phyloP scores from a whole-genome alignment of 2,113 vertebrate species.

The Xerus inauris region DNA sequence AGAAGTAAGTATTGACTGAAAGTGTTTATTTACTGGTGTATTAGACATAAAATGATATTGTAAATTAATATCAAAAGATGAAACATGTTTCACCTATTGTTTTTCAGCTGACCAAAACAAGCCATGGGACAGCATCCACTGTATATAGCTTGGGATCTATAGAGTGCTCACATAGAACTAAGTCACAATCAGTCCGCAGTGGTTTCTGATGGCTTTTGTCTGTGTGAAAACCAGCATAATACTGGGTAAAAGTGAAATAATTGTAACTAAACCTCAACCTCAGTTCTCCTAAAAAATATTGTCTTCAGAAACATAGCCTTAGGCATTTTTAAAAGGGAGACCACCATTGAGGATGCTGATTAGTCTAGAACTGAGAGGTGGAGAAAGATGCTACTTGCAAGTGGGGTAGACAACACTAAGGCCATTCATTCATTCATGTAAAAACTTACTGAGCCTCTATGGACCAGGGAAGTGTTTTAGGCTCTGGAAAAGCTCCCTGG shows the following conservation, averaged over 20 bases:
- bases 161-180: background rate
- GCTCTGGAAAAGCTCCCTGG: background rate
- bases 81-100: background rate
- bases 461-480: background rate
- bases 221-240: background rate
- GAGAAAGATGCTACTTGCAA: background rate
- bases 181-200: background rate
- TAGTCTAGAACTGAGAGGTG: background rate
- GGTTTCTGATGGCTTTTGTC: background rate
- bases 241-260: background rate
- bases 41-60: background rate
- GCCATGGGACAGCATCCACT: too few species aligned
- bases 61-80: background rate
- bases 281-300: background rate
- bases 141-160: too few species aligned
- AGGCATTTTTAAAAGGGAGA: background rate
- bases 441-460: fast-evolving
- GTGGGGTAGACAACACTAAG: background rate
- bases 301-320: background rate
- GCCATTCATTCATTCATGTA: background rate
- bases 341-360: background rate
- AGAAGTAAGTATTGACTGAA: background rate
- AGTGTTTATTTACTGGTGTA: background rate
- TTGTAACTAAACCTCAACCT: too few species aligned
- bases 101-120: background rate